Conservation (phyloP, 1,140 invertebrate species). For the Acromyrmex echinatior region DNA sequence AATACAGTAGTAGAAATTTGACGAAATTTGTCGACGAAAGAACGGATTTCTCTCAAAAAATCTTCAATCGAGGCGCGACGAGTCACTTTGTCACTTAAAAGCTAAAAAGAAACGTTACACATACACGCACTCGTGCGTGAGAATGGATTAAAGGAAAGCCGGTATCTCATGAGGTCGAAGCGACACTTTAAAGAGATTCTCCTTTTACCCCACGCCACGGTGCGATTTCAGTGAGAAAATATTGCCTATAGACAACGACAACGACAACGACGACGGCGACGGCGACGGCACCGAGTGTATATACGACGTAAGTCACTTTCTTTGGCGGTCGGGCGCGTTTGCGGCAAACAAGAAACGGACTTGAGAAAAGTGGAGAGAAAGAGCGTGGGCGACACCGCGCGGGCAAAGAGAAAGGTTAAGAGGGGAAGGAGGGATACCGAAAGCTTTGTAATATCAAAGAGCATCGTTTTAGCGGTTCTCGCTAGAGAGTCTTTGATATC, state of each 20-base stretch:
- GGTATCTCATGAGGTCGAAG: constrained; percentile 35
- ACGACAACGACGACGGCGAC: background rate
- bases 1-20: background rate
- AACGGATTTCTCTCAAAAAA: background rate
- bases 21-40: background rate
- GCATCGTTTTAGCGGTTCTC: constrained; percentile 55
- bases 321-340: constrained; percentile 54
- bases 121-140: background rate
- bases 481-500: constrained; percentile 43
- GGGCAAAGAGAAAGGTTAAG: constrained; percentile 49
- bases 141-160: constrained; percentile 38
- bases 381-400: constrained; percentile 29
- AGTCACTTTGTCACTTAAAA: background rate
- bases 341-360: constrained; percentile 60
- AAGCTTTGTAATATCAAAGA: constrained; percentile 62
- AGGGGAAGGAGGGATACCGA: background rate
- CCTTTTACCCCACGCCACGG: background rate
- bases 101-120: constrained; percentile 6
- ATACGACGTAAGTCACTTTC: constrained; percentile 57
- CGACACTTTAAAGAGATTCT: constrained; percentile 43
- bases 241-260: constrained; percentile 43
- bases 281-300: constrained; percentile 25
- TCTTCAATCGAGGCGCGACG: too few species aligned
- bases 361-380: constrained; percentile 60
- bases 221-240: constrained; percentile 56